Evolutionary conservation across 2,797 vertebrate species (phyloP).

Genomic region (Petrocephalus schoutedeni): DNA sequence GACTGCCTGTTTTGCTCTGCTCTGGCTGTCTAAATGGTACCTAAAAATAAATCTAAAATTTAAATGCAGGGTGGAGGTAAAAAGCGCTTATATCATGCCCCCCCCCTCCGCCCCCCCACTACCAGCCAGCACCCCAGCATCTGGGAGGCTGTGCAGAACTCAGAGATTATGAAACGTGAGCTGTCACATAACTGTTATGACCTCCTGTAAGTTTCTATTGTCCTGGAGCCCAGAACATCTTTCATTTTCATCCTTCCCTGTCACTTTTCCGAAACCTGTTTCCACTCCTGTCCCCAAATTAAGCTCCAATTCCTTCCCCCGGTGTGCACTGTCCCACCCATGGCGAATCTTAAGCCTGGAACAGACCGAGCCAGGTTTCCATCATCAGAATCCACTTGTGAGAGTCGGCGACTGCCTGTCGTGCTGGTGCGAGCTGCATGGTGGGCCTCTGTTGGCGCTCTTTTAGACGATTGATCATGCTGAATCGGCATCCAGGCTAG

Average conservation of each 20-base stretch:
- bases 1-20: background rate
- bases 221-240: background rate
- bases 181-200: constrained; percentile 32
- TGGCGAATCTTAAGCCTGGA: background rate
- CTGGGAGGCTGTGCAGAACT: background rate
- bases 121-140: background rate
- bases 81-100: background rate
- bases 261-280: background rate
- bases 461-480: background rate
- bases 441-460: background rate
- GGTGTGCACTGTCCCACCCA: background rate
- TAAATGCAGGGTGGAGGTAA: background rate
- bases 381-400: background rate
- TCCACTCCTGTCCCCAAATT: background rate
- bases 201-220: constrained; percentile 8
- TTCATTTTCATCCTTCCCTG: background rate
- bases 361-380: background rate
- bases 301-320: background rate
- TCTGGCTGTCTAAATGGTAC: background rate
- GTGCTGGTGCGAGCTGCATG: background rate
- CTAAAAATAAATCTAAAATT: background rate
- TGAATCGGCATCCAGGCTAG: background rate
- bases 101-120: background rate
- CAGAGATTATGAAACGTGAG: background rate
- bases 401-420: background rate